These are phyloP conservation scores for Melipona bicolor DNA, from an alignment of 2,888 invertebrate genomes.

Conservation along the genomic window DNA sequence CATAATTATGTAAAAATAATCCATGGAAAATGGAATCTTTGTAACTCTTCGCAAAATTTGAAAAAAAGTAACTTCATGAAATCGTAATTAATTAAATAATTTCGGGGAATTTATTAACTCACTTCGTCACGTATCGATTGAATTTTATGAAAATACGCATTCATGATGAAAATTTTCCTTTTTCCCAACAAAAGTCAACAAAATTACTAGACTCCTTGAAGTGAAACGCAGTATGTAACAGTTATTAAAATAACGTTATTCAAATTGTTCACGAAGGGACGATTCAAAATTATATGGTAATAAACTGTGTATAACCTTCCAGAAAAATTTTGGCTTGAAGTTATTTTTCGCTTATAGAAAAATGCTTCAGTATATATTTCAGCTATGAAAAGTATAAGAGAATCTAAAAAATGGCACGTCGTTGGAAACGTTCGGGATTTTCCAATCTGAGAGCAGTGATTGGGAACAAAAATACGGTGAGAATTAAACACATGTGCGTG, in stretches of 20 bases:
- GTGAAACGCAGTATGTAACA: slow-evolving; percentile 9
- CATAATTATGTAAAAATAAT: neutral
- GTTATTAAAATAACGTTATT: slow-evolving; percentile 27
- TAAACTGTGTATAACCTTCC: slow-evolving; percentile 38
- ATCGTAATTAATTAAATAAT: neutral
- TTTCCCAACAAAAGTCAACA: neutral
- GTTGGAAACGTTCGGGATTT: slow-evolving; percentile 62
- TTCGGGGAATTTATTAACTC: neutral
- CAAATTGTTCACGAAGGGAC: slow-evolving; percentile 32
- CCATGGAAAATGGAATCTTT: neutral
- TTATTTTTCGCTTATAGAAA: neutral
- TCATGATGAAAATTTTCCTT: slow-evolving; percentile 41
- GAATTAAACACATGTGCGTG: slow-evolving; percentile 15
- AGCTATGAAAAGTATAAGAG: slow-evolving; percentile 2
- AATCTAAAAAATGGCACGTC: slow-evolving; percentile 56
- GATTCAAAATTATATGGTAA: slow-evolving; percentile 2
- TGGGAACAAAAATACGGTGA: slow-evolving; percentile 72
- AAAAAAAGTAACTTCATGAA: neutral
- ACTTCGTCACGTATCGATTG: slow-evolving; percentile 27
- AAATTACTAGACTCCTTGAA: slow-evolving; percentile 17
- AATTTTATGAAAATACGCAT: slow-evolving; percentile 14
- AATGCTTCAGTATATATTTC: neutral
- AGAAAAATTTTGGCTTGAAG: neutral
- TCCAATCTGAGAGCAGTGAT: slow-evolving; percentile 59
- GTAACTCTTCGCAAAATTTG: neutral